Percentiles rank a stretch among this genome's conserved stretches.
Evolutionary conservation across 2,888 invertebrate species (phyloP).

Genomic region (Malthinus seriepunctatus): DNA sequence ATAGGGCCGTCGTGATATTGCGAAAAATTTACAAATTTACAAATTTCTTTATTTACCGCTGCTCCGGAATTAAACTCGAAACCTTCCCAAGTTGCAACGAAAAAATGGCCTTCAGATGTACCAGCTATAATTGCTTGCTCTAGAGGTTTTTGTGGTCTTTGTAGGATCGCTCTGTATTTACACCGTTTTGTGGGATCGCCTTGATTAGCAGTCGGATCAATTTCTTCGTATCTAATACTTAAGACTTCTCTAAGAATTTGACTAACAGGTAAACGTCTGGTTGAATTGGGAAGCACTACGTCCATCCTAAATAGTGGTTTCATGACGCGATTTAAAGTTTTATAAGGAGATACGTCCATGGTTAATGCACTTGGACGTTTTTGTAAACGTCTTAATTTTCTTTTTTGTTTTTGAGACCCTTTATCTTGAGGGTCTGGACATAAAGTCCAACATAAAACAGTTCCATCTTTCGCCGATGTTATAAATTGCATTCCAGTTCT

Average conservation of each 20-base stretch:
- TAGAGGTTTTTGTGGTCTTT: slow-evolving; percentile 13
- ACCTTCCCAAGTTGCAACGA: slow-evolving; percentile 65
- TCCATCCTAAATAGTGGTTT: slow-evolving; percentile 65
- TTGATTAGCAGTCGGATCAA: not conserved
- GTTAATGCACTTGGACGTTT: slow-evolving; percentile 63
- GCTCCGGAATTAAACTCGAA: slow-evolving; percentile 65
- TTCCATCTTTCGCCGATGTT: slow-evolving; percentile 69
- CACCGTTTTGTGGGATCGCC: slow-evolving; percentile 24
- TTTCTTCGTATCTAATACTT: slow-evolving; percentile 49
- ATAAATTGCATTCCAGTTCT: slow-evolving; percentile 63
- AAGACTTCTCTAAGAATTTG: slow-evolving; percentile 54
- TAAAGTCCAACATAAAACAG: slow-evolving; percentile 72
- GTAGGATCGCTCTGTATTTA: slow-evolving; percentile 23
- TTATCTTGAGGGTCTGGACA: not conserved
- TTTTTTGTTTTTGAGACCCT: slow-evolving; percentile 19
- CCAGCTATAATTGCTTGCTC: slow-evolving; percentile 39
- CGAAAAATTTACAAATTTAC: slow-evolving; percentile 55
- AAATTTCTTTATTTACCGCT: slow-evolving; percentile 62
- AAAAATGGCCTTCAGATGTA: slow-evolving; percentile 45
- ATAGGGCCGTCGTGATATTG: slow-evolving; percentile 75
- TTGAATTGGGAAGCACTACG: slow-evolving; percentile 44
- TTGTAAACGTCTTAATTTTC: slow-evolving; percentile 54
- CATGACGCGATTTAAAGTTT: slow-evolving; percentile 63
- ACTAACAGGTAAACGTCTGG: slow-evolving; percentile 40
- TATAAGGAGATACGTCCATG: slow-evolving; percentile 64